Percentiles rank a stretch among this genome's conserved stretches.
Evolutionary conservation across 2,113 vertebrate genomes (phyloP).

Genomic region (Nanorana parkeri): DNA sequence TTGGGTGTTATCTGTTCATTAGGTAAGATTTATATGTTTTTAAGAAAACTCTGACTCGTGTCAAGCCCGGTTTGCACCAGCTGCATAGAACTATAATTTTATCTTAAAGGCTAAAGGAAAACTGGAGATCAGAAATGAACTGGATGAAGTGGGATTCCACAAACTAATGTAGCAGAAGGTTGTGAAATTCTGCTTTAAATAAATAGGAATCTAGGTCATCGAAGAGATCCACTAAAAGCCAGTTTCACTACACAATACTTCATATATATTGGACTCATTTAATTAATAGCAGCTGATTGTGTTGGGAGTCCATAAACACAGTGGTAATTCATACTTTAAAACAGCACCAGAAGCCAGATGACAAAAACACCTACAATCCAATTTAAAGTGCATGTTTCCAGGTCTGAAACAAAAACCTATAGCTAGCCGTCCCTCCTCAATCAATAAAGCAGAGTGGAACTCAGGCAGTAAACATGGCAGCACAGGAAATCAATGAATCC

Average conservation of each 20-base stretch:
- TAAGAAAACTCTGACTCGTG: no score
- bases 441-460: conserved; percentile 50
- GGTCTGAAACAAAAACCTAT: neutral
- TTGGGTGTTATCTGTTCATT: no score
- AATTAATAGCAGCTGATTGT: neutral
- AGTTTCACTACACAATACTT: neutral
- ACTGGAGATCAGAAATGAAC: no score
- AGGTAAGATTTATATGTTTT: no score
- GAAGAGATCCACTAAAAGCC: no score
- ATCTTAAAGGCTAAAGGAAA: no score
- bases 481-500: conserved; percentile 48
- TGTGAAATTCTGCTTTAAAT: neutral
- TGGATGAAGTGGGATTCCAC: no score
- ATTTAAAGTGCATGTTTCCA: neutral
- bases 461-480: conserved; percentile 53
- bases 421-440: conserved; percentile 18
- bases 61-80: no score
- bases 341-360: neutral
- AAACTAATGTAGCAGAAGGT: no score
- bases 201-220: neutral
- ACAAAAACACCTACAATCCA: neutral
- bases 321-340: neutral
- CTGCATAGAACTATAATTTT: no score
- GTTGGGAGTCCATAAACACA: neutral
- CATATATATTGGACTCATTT: neutral